Evolutionary conservation across 2,888 invertebrate genomes (phyloP), one percentile per base, ranked within the genome.

Genomic region (Trilocha varians): DNA sequence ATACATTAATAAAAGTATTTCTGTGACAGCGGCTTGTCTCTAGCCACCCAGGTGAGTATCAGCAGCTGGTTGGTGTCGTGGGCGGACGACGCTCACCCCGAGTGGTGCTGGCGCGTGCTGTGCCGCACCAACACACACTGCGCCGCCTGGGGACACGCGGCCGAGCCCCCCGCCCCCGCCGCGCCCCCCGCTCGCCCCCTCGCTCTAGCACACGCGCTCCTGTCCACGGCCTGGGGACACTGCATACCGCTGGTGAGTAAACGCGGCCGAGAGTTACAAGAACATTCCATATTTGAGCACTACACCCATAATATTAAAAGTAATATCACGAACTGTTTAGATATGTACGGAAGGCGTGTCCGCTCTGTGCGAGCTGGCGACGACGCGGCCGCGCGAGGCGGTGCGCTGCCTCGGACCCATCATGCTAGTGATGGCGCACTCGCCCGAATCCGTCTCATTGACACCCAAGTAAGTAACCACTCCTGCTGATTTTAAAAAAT

Each of bases 191-290:
- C 14, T 0, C 63, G 65, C 3, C 14, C 69, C 38, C 62, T 80
- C 33, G 44, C 53, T 0, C 55, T 45, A 0, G 77, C 78, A 9
- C 62, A 59, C 36, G 70, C 76, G 1, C 40, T 86, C 41, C 48
- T 82, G 13, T 49, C 76, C 0, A 70, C 63, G 0, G 62, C 72
- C 0, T 83, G 83, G 80, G 85, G 86, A 34, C 78, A 84, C 52
- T 76, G 68, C 17, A 59, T 86, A 46, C 87, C 86, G 1, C 43
- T 80, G 62, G 84, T 83, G n/a, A 65, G 72, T n/a, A n/a, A n/a
- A n/a, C n/a, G n/a, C n/a, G n/a, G n/a, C n/a, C n/a, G n/a, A n/a
- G n/a, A n/a, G n/a, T n/a, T n/a, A n/a, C n/a, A n/a, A n/a, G n/a
- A n/a, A n/a, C n/a, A n/a, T n/a, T n/a, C n/a, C n/a, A n/a, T n/a